phyloP scores from a whole-genome alignment of 2,797 vertebrate species.

The Botia kubotai region DNA sequence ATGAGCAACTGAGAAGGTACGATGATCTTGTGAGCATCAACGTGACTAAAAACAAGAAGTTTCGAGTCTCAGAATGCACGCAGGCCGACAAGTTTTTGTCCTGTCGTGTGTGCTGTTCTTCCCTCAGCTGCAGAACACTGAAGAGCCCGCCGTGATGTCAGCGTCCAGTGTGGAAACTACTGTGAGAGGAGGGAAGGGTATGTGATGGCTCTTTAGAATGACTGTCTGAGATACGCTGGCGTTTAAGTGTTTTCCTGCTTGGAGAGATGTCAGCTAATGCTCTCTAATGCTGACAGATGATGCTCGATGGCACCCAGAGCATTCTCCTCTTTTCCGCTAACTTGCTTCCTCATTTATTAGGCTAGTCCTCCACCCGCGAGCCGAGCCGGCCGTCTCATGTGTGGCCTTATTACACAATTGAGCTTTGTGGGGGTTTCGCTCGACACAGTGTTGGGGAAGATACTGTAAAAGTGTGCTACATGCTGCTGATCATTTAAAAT shows the following conservation, averaged over 20 bases:
- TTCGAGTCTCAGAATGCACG: too few relatives aligned
- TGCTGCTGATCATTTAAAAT: neutral
- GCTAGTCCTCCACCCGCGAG: conserved; percentile 15
- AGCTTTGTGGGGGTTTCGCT: conserved; percentile 1
- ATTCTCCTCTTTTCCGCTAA: conserved; percentile 19
- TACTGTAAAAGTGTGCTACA: neutral
- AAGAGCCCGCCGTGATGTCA: neutral
- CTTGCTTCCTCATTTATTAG: conserved; percentile 37
- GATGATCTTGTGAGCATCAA: too few relatives aligned
- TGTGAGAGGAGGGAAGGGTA: conserved; percentile 31
- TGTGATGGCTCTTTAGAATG: conserved; percentile 33
- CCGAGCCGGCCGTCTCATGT: neutral
- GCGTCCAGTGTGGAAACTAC: conserved; percentile 6
- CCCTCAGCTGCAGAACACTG: conserved; percentile 1
- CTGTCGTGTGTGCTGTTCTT: neutral
- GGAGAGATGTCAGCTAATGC: conserved; percentile 52
- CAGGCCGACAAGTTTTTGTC: neutral
- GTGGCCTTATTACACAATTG: conserved; percentile 10
- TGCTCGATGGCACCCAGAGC: conserved; percentile 35
- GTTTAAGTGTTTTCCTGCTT: conserved; percentile 43
- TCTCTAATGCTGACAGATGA: conserved; percentile 57
- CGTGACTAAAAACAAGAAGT: too few relatives aligned
- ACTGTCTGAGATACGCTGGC: conserved; percentile 34
- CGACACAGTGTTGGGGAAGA: neutral
- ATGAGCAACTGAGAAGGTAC: too few relatives aligned